A percentile compares a stretch with the other conserved stretches of the same genome.
Evolutionary conservation across 2,888 invertebrate species (phyloP).

Genomic region (Limnephilus auricula): DNA sequence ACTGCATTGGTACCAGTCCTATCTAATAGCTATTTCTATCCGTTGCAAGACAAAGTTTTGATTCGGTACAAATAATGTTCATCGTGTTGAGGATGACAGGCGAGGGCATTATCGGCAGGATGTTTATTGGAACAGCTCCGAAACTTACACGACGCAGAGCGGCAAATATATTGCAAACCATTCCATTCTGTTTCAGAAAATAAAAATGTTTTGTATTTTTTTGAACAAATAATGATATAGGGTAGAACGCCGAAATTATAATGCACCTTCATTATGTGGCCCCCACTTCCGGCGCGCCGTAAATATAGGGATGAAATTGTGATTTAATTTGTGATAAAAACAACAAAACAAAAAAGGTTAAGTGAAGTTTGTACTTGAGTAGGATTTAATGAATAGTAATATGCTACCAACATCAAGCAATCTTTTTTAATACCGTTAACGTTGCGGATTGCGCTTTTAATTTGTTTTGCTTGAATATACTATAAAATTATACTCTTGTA

Average conservation of each 20-base stretch:
- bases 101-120: conserved; percentile 41
- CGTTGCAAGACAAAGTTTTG: conserved; percentile 39
- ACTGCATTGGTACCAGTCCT: background rate
- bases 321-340: background rate
- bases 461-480: background rate
- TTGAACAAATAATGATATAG: background rate
- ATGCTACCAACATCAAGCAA: background rate
- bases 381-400: background rate
- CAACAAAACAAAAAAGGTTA: background rate
- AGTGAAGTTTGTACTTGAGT: background rate
- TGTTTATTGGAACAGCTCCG: conserved; percentile 31
- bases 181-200: background rate
- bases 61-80: conserved; percentile 43
- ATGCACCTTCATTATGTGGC: background rate
- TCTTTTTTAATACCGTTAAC: background rate
- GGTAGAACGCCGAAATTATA: background rate
- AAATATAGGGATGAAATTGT: background rate
- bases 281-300: background rate
- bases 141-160: background rate
- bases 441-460: background rate
- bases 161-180: background rate
- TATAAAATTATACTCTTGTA: too few species aligned
- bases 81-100: conserved; percentile 35
- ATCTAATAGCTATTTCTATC: background rate
- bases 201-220: background rate